Percentiles rank a stretch among this genome's conserved stretches.
phyloP scores from a whole-genome alignment of 1,140 invertebrate species.

The Hormaphis cornu region DNA sequence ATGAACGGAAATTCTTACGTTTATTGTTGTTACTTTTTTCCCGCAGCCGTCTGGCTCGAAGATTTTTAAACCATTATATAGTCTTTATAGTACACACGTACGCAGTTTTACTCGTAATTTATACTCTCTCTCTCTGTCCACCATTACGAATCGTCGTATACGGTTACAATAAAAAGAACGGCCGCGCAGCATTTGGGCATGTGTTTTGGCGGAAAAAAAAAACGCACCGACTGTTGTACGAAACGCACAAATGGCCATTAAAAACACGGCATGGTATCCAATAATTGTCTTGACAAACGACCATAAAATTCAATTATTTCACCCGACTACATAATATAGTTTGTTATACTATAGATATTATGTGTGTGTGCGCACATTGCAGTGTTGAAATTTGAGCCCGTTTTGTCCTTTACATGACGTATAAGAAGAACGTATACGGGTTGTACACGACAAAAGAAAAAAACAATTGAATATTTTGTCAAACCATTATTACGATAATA shows the following conservation, averaged over 20 bases:
- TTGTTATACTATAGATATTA: no score
- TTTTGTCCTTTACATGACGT: no score
- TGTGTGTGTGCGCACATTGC: background rate
- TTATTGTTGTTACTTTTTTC: background rate
- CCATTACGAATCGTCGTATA: background rate
- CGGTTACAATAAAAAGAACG: background rate
- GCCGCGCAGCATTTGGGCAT: background rate
- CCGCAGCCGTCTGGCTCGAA: background rate
- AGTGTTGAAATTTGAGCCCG: no score
- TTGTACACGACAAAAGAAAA: no score
- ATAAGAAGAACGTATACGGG: no score
- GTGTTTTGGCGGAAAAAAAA: background rate
- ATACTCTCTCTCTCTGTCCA: background rate
- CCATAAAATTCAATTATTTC: constrained; percentile 3
- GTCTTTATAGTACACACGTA: background rate
- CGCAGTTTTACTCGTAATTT: background rate
- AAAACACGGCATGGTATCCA: background rate
- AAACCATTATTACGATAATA: no score
- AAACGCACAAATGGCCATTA: background rate
- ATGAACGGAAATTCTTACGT: background rate
- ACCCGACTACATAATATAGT: background rate
- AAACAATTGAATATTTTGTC: no score
- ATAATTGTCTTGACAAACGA: background rate
- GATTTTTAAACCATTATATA: background rate
- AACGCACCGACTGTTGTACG: background rate